Evolutionary conservation across 2,888 invertebrate species (phyloP).

Genomic region (Dilophus febrilis): DNA sequence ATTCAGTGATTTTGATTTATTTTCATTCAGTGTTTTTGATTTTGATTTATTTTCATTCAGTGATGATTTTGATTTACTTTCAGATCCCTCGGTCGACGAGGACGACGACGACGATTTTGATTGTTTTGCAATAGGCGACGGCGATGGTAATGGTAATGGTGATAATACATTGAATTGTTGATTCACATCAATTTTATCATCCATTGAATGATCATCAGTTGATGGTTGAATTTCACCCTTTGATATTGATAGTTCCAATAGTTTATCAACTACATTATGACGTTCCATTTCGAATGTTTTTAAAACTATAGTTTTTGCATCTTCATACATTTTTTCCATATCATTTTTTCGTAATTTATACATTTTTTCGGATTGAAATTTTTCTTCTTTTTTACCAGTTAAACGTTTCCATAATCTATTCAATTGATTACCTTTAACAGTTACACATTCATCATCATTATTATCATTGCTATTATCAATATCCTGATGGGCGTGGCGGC

Average conservation of each 20-base stretch:
- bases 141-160: neutral
- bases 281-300: too few species aligned
- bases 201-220: neutral
- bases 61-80: too few species aligned
- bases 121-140: too few species aligned
- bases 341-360: constrained; percentile 28
- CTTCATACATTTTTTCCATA: constrained; percentile 28
- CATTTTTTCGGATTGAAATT: constrained; percentile 24
- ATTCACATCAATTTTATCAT: too few species aligned
- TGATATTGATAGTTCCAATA: constrained; percentile 3
- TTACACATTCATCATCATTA: constrained; percentile 14
- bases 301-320: constrained; percentile 23
- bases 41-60: neutral
- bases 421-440: constrained; percentile 24
- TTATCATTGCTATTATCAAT: constrained; percentile 5
- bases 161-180: too few species aligned
- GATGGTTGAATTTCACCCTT: neutral
- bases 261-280: constrained; percentile 4
- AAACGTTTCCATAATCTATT: constrained; percentile 32
- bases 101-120: too few species aligned
- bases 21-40: neutral
- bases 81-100: too few species aligned
- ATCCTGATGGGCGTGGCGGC: neutral
- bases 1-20: too few species aligned
- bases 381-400: constrained; percentile 26